Evolutionary conservation across 2,888 invertebrate species (phyloP).

Genomic region (Amphipyra berbera): DNA sequence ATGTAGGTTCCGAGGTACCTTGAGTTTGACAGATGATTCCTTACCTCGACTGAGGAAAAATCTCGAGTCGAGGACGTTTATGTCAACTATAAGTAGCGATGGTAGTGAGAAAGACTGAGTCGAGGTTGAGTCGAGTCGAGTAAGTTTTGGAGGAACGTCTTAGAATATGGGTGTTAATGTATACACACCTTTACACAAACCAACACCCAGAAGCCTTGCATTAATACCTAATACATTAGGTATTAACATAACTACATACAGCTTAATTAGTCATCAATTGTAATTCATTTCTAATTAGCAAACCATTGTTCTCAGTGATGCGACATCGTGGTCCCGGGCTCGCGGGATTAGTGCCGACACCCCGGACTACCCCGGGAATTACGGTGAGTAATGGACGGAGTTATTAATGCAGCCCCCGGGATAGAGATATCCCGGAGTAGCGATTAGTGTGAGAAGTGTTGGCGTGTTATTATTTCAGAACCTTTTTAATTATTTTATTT

Average conservation of each 20-base stretch:
- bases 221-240: conserved; percentile 15
- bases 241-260: conserved; percentile 26
- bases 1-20: too few species aligned
- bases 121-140: too few species aligned
- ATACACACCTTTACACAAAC: too few species aligned
- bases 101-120: too few species aligned
- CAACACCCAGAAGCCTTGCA: not conserved
- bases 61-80: too few species aligned
- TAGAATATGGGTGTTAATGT: too few species aligned
- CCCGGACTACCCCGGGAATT: conserved; percentile 64
- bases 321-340: conserved; percentile 57
- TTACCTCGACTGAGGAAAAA: too few species aligned
- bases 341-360: conserved; percentile 65
- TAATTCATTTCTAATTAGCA: conserved; percentile 58
- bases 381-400: conserved; percentile 69
- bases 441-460: conserved; percentile 56
- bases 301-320: conserved; percentile 64
- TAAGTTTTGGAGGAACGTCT: too few species aligned
- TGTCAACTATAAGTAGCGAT: too few species aligned
- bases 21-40: too few species aligned
- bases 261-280: conserved; percentile 54
- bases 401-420: conserved; percentile 59
- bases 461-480: conserved; percentile 27
- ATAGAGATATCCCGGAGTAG: conserved; percentile 49
- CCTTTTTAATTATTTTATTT: not conserved